Base-by-base conservation (phyloP, 2,797 vertebrate species). In the Rhynchotus rufescens region DNA sequence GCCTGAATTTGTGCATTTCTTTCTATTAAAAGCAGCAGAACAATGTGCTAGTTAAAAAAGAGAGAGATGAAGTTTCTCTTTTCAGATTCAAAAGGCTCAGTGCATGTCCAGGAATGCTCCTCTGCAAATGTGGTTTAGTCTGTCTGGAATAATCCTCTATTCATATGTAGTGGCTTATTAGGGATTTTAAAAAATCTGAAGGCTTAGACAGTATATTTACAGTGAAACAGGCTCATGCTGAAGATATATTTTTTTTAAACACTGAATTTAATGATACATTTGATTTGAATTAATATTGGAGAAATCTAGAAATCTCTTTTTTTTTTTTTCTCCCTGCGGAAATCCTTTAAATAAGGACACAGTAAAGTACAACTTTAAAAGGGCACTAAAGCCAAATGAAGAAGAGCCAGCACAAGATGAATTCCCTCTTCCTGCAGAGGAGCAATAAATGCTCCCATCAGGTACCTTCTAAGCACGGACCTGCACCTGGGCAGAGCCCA, bases 141-240 rank as follows among this genome's bases (percentile, higher is more conserved):
- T 75, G 74, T 86, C 83, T 85, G 79, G 71, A 47, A 75, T 95
- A 94, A 96, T 94, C 86, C 81, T 74, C 59, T 76, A n/a, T 79
- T 93, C 75, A 30, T 80, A 72, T 64, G 47, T 19, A 42, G 90
- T 77, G 26, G 62, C 47, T 93, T 89, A 93, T 80, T 91, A 88
- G 34, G 80, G 90, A 93, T 95, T 92, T 77, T 21, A 79, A 75
- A 89, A 59, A 20, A 68, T 64, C 84, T 75, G 52, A 82, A 86
- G 67, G 57, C 75, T 93, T 86, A 93, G 71, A 61, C 80, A 68
- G 38, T 71, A 3, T 74, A 75, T 88, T 92, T 91, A 86, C 82
- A 89, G 86, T 83, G 68, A 79, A 89, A 86, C 38, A 86, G 47
- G 23, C 68, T 90, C 38, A 80, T 15, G 81, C 15, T 56, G 88